Evolutionary conservation across 2,113 vertebrate genomes (phyloP).

Genomic region (Onychostoma macrolepis): DNA sequence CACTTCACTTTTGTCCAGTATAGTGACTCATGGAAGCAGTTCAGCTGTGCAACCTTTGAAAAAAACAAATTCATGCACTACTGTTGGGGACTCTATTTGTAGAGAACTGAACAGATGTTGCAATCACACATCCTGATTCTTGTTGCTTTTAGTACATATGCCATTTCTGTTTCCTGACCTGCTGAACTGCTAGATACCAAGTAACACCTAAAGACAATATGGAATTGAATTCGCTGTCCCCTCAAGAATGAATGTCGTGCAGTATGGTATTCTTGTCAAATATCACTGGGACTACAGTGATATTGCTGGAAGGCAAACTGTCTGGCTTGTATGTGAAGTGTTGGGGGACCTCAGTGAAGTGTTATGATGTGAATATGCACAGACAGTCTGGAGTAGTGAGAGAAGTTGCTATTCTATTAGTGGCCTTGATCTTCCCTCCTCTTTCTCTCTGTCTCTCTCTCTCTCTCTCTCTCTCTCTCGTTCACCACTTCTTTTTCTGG

Average conservation of each 20-base stretch:
- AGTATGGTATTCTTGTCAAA: neutral
- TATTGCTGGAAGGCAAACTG: constrained; percentile 39
- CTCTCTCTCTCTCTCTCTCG: constrained; percentile 2
- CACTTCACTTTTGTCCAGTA: neutral
- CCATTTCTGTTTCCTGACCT: constrained; percentile 2
- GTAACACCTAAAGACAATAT: neutral
- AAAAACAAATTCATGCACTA: neutral
- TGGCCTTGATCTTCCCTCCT: constrained; percentile 9
- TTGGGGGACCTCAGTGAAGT: constrained; percentile 30
- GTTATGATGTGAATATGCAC: constrained; percentile 43
- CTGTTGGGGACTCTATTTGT: no score
- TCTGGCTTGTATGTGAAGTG: constrained; percentile 33
- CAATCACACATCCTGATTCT: neutral
- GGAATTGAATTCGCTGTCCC: constrained; percentile 4
- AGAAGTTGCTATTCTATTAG: constrained; percentile 13
- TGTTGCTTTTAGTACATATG: neutral
- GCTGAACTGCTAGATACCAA: neutral
- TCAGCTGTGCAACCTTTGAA: neutral
- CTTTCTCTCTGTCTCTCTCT: neutral
- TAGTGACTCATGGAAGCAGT: neutral
- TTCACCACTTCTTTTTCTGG: neutral
- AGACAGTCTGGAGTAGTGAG: constrained; percentile 8
- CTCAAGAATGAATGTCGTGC: constrained; percentile 2
- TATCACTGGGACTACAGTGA: constrained; percentile 31
- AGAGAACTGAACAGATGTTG: neutral